phyloP scores from a whole-genome alignment of 2,113 vertebrate genomes.

The Ondatra zibethicus region DNA sequence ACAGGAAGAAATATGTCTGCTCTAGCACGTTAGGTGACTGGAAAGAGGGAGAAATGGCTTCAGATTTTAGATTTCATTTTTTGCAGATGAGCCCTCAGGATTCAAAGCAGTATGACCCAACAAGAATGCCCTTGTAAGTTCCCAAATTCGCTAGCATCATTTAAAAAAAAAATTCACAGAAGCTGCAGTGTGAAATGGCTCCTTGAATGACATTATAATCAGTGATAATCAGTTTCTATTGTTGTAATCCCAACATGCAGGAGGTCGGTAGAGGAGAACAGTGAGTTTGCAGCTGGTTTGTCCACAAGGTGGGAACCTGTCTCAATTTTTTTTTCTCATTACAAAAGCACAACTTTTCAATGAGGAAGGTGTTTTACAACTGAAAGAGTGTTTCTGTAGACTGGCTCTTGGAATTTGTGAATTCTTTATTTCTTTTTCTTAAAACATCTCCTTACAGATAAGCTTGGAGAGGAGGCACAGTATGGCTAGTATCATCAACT shows the following conservation, averaged over 20 bases:
- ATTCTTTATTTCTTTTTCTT: background rate
- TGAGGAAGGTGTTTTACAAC: background rate
- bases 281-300: background rate
- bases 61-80: background rate
- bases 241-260: background rate
- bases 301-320: background rate
- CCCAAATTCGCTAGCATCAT: background rate
- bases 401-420: background rate
- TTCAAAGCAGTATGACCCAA: background rate
- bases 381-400: background rate
- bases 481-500: background rate
- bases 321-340: background rate
- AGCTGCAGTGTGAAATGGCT: background rate
- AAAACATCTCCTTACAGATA: background rate
- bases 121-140: background rate
- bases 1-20: background rate
- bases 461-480: background rate
- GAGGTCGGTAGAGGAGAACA: background rate
- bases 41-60: background rate
- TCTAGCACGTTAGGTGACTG: background rate
- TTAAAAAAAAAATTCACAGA: background rate
- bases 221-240: background rate
- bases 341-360: background rate
- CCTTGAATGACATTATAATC: background rate
- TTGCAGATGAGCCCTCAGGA: background rate